Conservation (phyloP, 2,797 vertebrate genomes). For the Oreochromis grahami region DNA sequence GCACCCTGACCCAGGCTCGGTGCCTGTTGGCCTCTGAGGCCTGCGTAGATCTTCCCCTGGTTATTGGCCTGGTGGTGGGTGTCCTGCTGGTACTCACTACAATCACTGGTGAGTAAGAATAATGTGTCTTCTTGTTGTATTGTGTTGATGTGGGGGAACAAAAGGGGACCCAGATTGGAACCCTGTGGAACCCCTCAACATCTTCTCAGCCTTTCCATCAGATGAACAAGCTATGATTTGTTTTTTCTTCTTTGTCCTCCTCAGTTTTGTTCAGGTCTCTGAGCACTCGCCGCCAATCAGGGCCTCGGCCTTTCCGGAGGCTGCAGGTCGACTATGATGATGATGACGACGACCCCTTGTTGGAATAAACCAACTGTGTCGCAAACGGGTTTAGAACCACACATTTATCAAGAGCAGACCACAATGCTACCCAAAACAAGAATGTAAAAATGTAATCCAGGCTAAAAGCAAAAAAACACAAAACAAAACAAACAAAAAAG, state of each 20-base stretch:
- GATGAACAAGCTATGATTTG: background rate
- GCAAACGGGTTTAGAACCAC: background rate
- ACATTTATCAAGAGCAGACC: background rate
- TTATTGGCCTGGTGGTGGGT: constrained; percentile 70
- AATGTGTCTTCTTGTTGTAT: background rate
- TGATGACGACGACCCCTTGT: constrained; percentile 81
- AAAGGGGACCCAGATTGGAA: background rate
- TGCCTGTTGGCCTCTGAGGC: constrained; percentile 80
- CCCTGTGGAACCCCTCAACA: background rate
- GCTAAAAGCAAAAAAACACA: background rate
- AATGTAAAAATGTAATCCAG: background rate
- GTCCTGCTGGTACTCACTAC: constrained; percentile 77
- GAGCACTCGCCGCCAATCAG: constrained; percentile 42
- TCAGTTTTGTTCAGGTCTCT: constrained; percentile 72
- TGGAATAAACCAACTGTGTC: constrained; percentile 63
- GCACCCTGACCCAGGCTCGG: constrained; percentile 75
- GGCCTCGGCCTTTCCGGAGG: constrained; percentile 73
- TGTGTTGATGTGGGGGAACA: accelerated
- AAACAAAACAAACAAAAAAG: background rate
- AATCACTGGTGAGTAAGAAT: constrained; percentile 65
- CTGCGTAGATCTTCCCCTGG: constrained; percentile 75
- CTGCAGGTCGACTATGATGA: constrained; percentile 82
- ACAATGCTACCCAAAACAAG: background rate
- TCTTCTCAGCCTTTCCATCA: background rate
- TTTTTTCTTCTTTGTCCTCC: background rate